These are phyloP conservation scores for Sebastes goodei DNA, from an alignment of 2,797 vertebrate species.

Conservation along the genomic window DNA sequence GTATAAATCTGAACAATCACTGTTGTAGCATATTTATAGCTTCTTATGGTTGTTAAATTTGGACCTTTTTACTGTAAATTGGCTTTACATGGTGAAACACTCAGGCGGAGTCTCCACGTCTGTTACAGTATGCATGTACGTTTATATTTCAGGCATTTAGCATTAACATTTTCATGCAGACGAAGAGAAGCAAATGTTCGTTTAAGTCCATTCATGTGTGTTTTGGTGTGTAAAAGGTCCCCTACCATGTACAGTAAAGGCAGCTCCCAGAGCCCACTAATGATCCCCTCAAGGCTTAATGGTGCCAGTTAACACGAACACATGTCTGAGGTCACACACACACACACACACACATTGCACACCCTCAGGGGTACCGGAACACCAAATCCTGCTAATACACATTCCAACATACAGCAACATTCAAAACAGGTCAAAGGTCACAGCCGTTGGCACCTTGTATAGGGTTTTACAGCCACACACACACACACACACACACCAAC, in stretches of 20 bases:
- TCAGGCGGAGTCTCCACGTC: neutral
- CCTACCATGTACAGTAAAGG: constrained; percentile 75
- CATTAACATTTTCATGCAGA: constrained; percentile 6
- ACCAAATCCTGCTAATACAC: constrained; percentile 74
- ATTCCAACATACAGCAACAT: constrained; percentile 73
- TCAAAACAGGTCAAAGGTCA: constrained; percentile 68
- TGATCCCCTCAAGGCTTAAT: constrained; percentile 75
- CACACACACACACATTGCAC: constrained; percentile 30
- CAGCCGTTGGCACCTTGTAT: constrained; percentile 74
- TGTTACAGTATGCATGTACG: neutral
- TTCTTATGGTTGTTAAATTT: constrained; percentile 11
- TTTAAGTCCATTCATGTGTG: neutral
- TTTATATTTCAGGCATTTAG: neutral
- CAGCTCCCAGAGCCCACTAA: constrained; percentile 73
- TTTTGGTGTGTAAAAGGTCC: constrained; percentile 31
- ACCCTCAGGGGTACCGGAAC: constrained; percentile 69
- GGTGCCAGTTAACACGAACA: constrained; percentile 77
- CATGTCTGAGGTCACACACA: constrained; percentile 76
- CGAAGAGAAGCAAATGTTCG: neutral
- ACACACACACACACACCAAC: constrained; percentile 17
- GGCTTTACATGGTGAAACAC: neutral
- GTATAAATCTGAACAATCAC: neutral
- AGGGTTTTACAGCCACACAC: constrained; percentile 65
- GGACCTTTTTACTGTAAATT: constrained; percentile 12
- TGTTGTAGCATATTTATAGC: constrained; percentile 6